These are phyloP conservation scores for Malachius bipustulatus DNA, from an alignment of 2,888 invertebrate species.

Conservation along the genomic window DNA sequence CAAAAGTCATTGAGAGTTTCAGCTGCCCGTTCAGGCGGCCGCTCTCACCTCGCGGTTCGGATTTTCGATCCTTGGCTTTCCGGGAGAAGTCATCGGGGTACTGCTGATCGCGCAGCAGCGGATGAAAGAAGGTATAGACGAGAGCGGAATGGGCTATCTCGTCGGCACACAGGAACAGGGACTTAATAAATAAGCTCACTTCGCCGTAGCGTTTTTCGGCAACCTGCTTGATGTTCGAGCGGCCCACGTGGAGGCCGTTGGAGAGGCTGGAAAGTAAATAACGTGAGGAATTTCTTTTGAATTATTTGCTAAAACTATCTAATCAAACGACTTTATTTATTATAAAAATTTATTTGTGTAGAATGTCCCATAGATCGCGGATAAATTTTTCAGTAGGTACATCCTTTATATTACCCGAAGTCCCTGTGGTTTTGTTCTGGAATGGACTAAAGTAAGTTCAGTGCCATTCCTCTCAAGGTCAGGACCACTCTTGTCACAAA, in stretches of 20 bases:
- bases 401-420: no score
- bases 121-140: slow-evolving; percentile 98
- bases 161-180: slow-evolving; percentile 75
- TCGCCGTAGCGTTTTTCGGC: slow-evolving; percentile 86
- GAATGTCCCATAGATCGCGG: not conserved
- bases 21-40: slow-evolving; percentile 56
- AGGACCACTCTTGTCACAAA: no score
- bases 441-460: no score
- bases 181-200: slow-evolving; percentile 77
- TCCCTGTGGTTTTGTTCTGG: no score
- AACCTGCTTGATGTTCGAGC: slow-evolving; percentile 90
- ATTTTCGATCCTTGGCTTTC: slow-evolving; percentile 47
- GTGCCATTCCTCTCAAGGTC: no score
- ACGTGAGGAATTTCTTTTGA: no score
- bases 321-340: not conserved
- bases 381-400: no score
- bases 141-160: slow-evolving; percentile 94
- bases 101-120: slow-evolving; percentile 85
- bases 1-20: slow-evolving; percentile 66
- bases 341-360: not conserved
- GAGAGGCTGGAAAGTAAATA: slow-evolving; percentile 46
- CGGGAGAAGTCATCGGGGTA: slow-evolving; percentile 69
- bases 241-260: slow-evolving; percentile 69
- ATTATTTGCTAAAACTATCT: slow-evolving; percentile 2
- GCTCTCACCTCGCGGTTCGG: slow-evolving; percentile 25